Conservation (phyloP, 2,113 vertebrate species). For the Callopanchax toddi region DNA sequence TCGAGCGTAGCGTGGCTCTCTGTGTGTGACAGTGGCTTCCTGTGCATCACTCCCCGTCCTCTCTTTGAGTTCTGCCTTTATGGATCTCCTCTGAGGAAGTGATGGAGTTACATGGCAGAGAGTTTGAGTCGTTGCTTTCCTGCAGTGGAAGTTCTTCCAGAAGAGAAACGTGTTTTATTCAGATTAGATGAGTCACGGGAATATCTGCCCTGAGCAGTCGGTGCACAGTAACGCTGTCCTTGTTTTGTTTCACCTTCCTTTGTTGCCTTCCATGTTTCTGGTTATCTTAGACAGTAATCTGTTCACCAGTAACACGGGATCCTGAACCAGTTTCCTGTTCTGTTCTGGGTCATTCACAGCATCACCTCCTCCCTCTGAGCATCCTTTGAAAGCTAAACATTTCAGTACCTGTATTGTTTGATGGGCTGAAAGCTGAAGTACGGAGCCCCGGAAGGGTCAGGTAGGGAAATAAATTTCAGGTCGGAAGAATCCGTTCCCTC, state of each 20-base stretch:
- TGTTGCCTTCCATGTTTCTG: conserved; percentile 1
- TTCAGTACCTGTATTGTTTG: conserved; percentile 11
- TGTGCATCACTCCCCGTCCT: conserved; percentile 5
- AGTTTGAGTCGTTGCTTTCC: background rate
- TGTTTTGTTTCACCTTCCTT: conserved; percentile 3
- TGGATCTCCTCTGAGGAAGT: conserved; percentile 8
- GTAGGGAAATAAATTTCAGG: no score
- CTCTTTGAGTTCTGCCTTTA: background rate
- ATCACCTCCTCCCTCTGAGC: conserved; percentile 23
- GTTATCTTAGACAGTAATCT: conserved; percentile 2
- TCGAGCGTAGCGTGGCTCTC: conserved; percentile 22
- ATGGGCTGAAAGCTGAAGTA: no score
- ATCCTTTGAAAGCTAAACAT: conserved; percentile 26
- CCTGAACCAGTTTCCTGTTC: background rate
- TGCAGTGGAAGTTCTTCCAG: conserved; percentile 9
- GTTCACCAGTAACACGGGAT: background rate
- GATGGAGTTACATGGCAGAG: background rate
- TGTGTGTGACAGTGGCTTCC: conserved; percentile 38
- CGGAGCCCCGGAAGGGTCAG: no score
- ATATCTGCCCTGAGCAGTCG: conserved; percentile 4
- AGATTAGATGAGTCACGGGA: conserved; percentile 19
- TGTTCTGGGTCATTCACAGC: conserved; percentile 25
- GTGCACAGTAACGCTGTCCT: background rate
- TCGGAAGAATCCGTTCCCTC: no score
- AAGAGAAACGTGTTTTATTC: conserved; percentile 27